phyloP scores from a whole-genome alignment of 2,797 vertebrate species.

The Naso thynnoides region DNA sequence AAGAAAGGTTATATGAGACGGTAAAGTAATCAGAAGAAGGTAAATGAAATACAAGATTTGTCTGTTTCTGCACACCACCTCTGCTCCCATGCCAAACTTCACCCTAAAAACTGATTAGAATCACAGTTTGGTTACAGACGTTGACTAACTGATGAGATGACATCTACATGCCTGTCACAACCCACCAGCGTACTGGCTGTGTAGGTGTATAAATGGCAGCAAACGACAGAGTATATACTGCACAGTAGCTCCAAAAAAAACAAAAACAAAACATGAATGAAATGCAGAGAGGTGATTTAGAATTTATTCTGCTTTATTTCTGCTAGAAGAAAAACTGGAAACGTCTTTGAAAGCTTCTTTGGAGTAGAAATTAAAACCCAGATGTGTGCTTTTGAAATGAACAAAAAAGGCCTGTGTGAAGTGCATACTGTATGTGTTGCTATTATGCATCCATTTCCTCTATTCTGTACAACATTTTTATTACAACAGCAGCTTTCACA shows the following conservation, averaged over 20 bases:
- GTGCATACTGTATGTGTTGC: too few relatives aligned
- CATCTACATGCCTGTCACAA: background rate
- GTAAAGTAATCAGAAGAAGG: background rate
- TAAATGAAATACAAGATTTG: background rate
- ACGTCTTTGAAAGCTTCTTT: slow-evolving; percentile 1
- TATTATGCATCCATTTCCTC: background rate
- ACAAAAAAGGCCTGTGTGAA: background rate
- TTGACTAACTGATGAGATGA: background rate
- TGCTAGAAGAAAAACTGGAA: background rate
- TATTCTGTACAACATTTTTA: background rate
- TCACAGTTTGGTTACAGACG: background rate
- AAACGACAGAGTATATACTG: background rate
- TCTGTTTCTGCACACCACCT: background rate
- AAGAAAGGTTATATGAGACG: background rate
- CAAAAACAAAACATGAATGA: background rate
- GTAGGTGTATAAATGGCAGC: background rate
- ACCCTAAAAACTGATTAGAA: background rate
- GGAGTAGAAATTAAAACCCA: slow-evolving; percentile 1
- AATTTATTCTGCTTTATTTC: background rate
- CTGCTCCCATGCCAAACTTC: background rate
- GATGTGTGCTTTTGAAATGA: slow-evolving; percentile 8
- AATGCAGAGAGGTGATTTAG: background rate
- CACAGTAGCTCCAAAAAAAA: background rate
- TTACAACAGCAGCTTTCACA: background rate
- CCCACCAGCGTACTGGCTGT: background rate